A percentile compares a stretch with the other conserved stretches of the same genome.
Conservation (phyloP, 2,113 vertebrate species). For the Hystrix cristata region DNA sequence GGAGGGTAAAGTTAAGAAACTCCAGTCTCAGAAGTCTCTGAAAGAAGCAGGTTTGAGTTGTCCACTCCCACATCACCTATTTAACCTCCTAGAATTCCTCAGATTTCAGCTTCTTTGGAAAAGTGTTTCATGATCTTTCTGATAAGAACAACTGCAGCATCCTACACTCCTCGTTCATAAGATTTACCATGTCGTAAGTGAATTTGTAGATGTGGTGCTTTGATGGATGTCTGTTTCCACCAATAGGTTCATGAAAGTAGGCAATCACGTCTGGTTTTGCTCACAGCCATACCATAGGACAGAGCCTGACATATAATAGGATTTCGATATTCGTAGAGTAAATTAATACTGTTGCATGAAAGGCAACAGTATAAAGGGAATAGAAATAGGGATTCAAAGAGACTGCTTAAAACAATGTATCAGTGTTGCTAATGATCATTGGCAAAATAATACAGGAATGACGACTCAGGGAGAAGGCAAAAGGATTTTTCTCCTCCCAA, state of each 20-base stretch:
- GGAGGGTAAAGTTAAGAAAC: neutral
- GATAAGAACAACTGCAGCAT: neutral
- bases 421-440: neutral
- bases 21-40: neutral
- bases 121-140: constrained; percentile 41
- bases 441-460: neutral
- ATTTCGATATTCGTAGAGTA: neutral
- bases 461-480: neutral
- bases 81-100: constrained; percentile 13
- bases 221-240: neutral
- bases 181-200: constrained; percentile 24
- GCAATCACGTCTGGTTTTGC: neutral
- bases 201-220: neutral
- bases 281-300: neutral
- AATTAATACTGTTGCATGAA: neutral
- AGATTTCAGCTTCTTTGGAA: neutral
- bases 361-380: neutral
- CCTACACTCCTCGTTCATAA: neutral
- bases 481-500: neutral
- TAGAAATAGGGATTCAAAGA: neutral
- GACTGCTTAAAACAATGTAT: neutral
- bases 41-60: constrained; percentile 12
- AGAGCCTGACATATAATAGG: neutral
- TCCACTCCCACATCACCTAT: neutral
- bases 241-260: neutral